Evolutionary conservation across 2,797 vertebrate genomes (phyloP).

Genomic region (Semotilus atromaculatus): DNA sequence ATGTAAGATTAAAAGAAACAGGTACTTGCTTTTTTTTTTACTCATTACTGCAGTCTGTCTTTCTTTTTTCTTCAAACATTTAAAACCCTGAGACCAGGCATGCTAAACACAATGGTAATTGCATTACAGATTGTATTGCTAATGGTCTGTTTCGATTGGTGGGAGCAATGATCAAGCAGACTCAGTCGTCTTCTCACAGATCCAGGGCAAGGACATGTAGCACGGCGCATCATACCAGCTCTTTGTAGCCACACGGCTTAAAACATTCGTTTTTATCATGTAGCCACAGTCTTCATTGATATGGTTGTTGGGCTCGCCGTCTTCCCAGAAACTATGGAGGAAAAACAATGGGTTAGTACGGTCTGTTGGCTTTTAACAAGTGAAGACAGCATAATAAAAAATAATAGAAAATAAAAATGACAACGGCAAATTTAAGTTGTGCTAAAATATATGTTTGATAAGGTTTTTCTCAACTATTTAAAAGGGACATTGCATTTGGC

Average conservation of each 20-base stretch:
- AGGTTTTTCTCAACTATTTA: not conserved
- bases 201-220: conserved; percentile 59
- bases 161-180: not conserved
- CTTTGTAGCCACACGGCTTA: conserved; percentile 61
- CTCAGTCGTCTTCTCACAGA: conserved; percentile 71
- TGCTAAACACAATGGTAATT: not conserved
- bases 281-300: conserved; percentile 78
- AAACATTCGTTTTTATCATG: conserved; percentile 69
- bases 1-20: not conserved
- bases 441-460: not conserved
- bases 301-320: conserved; percentile 78
- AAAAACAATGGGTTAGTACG: conserved; percentile 18
- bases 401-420: not conserved
- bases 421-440: not conserved
- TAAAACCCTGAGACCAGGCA: not conserved
- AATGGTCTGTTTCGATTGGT: not conserved
- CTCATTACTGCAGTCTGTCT: not conserved
- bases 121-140: not conserved
- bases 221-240: conserved; percentile 80
- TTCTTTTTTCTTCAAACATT: not conserved
- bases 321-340: conserved; percentile 74
- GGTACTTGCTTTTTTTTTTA: not conserved
- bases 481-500: not conserved
- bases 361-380: not conserved
- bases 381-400: not conserved